phyloP scores from a whole-genome alignment of 2,888 invertebrate species.

The Ferrisia virgata region DNA sequence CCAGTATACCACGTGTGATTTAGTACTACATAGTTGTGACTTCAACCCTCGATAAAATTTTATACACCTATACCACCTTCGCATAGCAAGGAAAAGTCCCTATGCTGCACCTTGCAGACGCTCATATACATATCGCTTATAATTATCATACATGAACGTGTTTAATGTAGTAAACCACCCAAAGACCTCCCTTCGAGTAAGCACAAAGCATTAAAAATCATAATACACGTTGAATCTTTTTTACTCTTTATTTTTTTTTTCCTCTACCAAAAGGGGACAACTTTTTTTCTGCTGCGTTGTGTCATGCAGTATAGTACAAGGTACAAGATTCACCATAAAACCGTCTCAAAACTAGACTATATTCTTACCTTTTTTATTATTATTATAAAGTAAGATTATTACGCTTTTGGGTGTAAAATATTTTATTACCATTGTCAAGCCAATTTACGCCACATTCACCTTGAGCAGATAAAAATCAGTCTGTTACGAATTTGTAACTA shows the following conservation, averaged over 20 bases:
- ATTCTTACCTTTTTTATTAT: background rate
- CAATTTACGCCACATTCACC: background rate
- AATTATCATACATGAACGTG: too few species aligned
- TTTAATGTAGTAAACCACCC: background rate
- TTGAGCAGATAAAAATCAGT: slow-evolving; percentile 10
- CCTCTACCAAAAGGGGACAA: background rate
- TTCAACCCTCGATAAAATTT: background rate
- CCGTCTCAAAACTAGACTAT: background rate
- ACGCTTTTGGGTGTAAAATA: slow-evolving; percentile 5
- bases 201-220: background rate
- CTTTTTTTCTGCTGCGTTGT: too few species aligned
- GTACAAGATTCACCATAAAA: background rate
- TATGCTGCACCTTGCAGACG: too few species aligned
- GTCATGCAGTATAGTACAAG: background rate
- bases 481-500: slow-evolving; percentile 8
- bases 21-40: background rate
- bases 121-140: background rate
- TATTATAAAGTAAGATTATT: too few species aligned
- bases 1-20: background rate
- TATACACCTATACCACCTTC: background rate
- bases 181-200: background rate
- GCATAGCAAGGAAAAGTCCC: background rate
- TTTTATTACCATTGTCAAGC: slow-evolving; percentile 13
- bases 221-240: background rate
- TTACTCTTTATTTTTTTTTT: too few species aligned